Evolutionary conservation across 2,888 invertebrate genomes (phyloP), one percentile per base, ranked within the genome.

Genomic region (Steinernema carpocapsae): DNA sequence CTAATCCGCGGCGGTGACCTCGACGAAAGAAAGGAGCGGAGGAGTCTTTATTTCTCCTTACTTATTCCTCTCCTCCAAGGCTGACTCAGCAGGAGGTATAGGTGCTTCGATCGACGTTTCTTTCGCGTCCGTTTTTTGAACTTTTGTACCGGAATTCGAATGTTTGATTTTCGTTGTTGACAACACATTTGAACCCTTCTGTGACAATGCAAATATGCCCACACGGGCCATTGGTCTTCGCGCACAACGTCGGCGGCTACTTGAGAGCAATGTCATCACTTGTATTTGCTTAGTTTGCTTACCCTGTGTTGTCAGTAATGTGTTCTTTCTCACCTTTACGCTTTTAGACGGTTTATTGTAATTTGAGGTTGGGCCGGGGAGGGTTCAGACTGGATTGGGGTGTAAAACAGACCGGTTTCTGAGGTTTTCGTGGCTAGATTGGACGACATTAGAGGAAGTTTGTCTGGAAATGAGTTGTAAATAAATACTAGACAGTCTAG

Each of bases 171-270:
- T 17, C 48, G 48, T 19, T 17, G 22, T 22, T 22, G 3, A 1
- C 26, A 6, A 56, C 56, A 56, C 26, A 24, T 56, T 56, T 56
- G 56, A 56, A 56, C 56, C 56, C 26, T n/a, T n/a, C n/a, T n/a
- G n/a, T 56, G 56, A 56, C 56, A 56, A 56, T 56, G 56, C 56
- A 56, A 56, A 56, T 56, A 56, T 10, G 56, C 26, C 24, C n/a
- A 26, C 26, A 56, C 56, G 56, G 56, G 56, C 56, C 56, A 56
- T 56, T 56, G 56, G 56, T 26, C 22, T 14, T 26, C 56, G 56
- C 56, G 10, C 10, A 14, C 14, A 43, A 14, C 43, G 43, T 14
- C 10, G 10, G 56, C 56, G 56, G 56, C 56, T 56, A 56, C 56
- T 56, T 56, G 56, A 56, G 26, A 24, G 56, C 56, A n/a, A n/a